Evolutionary conservation across 2,797 vertebrate species (phyloP).

Genomic region (Poliocrania exsul): DNA sequence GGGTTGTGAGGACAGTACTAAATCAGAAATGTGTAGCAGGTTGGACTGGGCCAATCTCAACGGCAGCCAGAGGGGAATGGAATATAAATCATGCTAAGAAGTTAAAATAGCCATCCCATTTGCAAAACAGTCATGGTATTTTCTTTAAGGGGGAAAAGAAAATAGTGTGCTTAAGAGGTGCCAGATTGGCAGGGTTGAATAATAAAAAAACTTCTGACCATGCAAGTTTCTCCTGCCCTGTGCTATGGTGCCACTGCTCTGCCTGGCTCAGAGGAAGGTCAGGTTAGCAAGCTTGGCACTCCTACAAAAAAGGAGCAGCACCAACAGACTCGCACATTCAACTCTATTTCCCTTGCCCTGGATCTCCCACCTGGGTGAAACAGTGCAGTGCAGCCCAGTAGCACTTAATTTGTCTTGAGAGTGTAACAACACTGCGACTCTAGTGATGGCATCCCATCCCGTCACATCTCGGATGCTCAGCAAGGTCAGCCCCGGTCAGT

Average conservation of each 20-base stretch:
- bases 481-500: too few species aligned
- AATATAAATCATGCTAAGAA: conserved; percentile 36
- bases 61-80: conserved; percentile 2
- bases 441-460: not conserved
- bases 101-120: conserved; percentile 39
- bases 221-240: not conserved
- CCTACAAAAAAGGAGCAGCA: not conserved
- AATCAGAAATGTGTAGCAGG: conserved; percentile 23
- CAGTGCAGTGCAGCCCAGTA: not conserved
- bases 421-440: not conserved
- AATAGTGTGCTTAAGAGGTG: conserved; percentile 12
- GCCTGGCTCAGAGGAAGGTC: rapidly evolving
- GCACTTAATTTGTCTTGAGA: not conserved
- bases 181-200: not conserved
- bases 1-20: not conserved
- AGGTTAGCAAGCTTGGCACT: rapidly evolving
- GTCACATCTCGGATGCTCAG: too few species aligned
- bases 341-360: not conserved
- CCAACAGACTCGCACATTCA: not conserved
- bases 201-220: conserved; percentile 31
- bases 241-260: not conserved
- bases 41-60: not conserved
- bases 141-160: conserved; percentile 50
- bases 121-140: conserved; percentile 45
- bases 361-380: rapidly evolving